A percentile compares a stretch with the other conserved stretches of the same genome.
Evolutionary conservation across 2,888 invertebrate genomes (phyloP).

Genomic region (Apocheima hispidaria): DNA sequence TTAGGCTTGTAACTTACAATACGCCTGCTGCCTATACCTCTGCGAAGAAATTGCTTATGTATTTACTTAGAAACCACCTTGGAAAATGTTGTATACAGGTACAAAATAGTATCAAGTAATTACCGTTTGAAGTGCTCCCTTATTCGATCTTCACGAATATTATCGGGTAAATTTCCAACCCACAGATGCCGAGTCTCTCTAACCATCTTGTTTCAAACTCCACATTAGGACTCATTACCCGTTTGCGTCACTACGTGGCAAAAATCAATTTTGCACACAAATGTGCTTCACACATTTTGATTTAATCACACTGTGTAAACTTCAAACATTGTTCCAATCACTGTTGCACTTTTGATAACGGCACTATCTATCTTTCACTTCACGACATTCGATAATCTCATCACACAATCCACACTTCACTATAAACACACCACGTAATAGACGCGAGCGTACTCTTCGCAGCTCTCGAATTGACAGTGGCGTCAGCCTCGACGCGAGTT

Average conservation of each 20-base stretch:
- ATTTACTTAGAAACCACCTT: no score
- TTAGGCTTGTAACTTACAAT: no score
- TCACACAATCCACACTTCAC: slow-evolving; percentile 84
- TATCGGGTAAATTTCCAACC: slow-evolving; percentile 99
- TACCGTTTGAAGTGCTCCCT: slow-evolving; percentile 99
- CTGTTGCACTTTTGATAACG: slow-evolving; percentile 73
- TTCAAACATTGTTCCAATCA: slow-evolving; percentile 74
- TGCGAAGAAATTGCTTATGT: not conserved
- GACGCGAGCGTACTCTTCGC: slow-evolving; percentile 84
- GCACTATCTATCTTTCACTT: slow-evolving; percentile 82
- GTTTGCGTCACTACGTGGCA: slow-evolving; percentile 87
- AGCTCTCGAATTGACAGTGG: slow-evolving; percentile 86
- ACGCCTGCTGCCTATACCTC: no score
- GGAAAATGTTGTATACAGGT: no score
- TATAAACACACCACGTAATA: slow-evolving; percentile 84
- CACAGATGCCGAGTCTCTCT: slow-evolving; percentile 99
- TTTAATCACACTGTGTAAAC: slow-evolving; percentile 75
- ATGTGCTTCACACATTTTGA: slow-evolving; percentile 83
- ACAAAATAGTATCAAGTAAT: slow-evolving; percentile 49
- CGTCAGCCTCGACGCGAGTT: slow-evolving; percentile 84
- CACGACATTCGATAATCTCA: slow-evolving; percentile 83
- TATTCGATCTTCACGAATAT: slow-evolving; percentile 98
- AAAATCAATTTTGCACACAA: slow-evolving; percentile 85
- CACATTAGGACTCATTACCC: slow-evolving; percentile 94
- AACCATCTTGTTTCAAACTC: slow-evolving; percentile 99